Conservation (phyloP, 37 sponge, comb jelly and placozoan genomes). For the Eunapius fragilis region DNA sequence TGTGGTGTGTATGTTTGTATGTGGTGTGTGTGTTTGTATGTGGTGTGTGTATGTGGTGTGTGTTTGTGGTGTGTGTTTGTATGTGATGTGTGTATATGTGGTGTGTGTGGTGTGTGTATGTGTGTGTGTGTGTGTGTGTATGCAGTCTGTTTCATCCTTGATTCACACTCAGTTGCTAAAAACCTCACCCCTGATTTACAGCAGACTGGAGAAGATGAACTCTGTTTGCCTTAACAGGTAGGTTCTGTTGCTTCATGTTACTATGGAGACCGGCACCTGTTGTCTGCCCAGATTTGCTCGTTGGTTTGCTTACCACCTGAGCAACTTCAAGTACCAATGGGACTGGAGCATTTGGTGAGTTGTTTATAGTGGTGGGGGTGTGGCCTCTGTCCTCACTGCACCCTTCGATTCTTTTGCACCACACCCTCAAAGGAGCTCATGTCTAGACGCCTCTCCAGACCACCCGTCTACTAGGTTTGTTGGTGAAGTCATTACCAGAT, state of each 20-base stretch:
- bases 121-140: not conserved
- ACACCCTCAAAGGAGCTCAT: slow-evolving; percentile 30
- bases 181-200: slow-evolving; percentile 69
- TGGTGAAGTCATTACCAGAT: slow-evolving; percentile 60
- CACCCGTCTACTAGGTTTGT: slow-evolving; percentile 56
- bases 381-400: not conserved
- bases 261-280: not conserved
- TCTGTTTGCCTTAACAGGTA: slow-evolving; percentile 72
- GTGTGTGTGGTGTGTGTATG: not conserved
- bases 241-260: not conserved
- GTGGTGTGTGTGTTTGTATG: not conserved
- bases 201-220: slow-evolving; percentile 88
- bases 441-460: slow-evolving; percentile 49
- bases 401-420: not conserved
- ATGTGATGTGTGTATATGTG: not conserved
- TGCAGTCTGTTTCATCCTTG: not conserved
- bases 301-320: slow-evolving; percentile 93
- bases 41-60: too few species aligned
- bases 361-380: too few species aligned
- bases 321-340: slow-evolving; percentile 94
- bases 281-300: slow-evolving; percentile 63
- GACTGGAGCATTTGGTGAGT: slow-evolving; percentile 85
- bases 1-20: not conserved
- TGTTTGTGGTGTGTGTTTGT: not conserved
- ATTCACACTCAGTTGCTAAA: slow-evolving; percentile 64